phyloP scores from a whole-genome alignment of 2,888 invertebrate genomes.

The Scaeva pyrastri region DNA sequence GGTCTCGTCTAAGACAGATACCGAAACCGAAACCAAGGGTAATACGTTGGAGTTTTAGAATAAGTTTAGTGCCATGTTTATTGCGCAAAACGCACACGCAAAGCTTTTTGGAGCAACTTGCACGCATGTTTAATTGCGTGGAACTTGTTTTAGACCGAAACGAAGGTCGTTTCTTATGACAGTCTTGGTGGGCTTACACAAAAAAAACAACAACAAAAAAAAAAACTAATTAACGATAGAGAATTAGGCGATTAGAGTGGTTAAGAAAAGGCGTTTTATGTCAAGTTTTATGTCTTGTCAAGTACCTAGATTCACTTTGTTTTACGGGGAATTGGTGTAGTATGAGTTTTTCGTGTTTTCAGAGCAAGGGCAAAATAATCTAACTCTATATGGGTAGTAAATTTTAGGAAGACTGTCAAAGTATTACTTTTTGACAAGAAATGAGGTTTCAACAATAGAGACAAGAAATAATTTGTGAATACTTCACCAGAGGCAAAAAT shows the following conservation, averaged over 20 bases:
- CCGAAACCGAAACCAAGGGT: constrained; percentile 43
- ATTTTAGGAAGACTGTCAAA: too few species aligned
- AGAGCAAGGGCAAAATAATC: constrained; percentile 5
- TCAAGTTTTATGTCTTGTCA: constrained; percentile 18
- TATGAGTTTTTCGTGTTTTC: neutral
- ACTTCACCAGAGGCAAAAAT: too few species aligned
- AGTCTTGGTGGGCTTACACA: constrained; percentile 49
- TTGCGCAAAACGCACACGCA: constrained; percentile 55
- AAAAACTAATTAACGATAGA: neutral
- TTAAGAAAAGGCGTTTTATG: constrained; percentile 36
- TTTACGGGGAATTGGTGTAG: neutral
- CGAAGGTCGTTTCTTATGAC: constrained; percentile 29
- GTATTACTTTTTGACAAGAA: too few species aligned
- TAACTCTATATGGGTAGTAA: neutral
- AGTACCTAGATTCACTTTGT: neutral
- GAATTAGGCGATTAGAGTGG: constrained; percentile 46
- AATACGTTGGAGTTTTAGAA: constrained; percentile 57
- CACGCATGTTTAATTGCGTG: constrained; percentile 64
- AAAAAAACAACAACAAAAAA: neutral
- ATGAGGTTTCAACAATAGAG: too few species aligned
- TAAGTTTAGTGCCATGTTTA: constrained; percentile 35
- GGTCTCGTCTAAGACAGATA: constrained; percentile 10
- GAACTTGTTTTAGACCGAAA: constrained; percentile 56
- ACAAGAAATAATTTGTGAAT: too few species aligned
- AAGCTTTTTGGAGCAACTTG: constrained; percentile 14